Conservation (phyloP, 2,797 vertebrate genomes). For the Ptychobarbus kaznakovi region DNA sequence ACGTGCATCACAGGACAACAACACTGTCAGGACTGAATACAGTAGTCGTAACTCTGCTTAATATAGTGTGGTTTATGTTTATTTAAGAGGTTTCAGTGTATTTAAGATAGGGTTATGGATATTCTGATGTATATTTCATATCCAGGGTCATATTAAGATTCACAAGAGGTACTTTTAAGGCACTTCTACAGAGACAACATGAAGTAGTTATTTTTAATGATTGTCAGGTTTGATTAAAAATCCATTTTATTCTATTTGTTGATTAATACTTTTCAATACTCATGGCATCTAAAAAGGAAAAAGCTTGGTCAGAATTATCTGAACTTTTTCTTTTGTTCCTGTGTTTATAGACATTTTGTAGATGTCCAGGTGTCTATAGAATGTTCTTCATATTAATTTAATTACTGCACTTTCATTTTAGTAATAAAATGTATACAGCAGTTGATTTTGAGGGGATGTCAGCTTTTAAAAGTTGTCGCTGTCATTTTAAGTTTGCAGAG, state of each 20-base stretch:
- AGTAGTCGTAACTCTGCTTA: neutral
- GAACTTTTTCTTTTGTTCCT: neutral
- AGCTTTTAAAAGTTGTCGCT: neutral
- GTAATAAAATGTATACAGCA: neutral
- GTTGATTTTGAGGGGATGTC: neutral
- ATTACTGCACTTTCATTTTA: neutral
- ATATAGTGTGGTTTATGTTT: neutral
- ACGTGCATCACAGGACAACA: conserved; percentile 49
- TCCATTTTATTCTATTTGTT: neutral
- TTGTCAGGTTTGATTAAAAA: neutral
- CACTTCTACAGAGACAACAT: neutral
- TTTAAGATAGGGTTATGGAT: neutral
- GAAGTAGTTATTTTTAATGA: neutral
- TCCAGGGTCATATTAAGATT: neutral
- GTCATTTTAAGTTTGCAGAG: conserved; percentile 13
- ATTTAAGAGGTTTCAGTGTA: neutral
- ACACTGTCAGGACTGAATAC: neutral
- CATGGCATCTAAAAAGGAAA: neutral
- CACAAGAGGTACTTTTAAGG: neutral
- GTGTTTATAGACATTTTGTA: neutral
- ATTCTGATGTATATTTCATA: neutral
- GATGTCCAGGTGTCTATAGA: neutral
- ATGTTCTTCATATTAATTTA: neutral
- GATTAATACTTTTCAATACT: neutral
- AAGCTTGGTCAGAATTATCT: neutral